phyloP scores from a whole-genome alignment of 1,140 invertebrate genomes.

The Drosophila kurseongensis region DNA sequence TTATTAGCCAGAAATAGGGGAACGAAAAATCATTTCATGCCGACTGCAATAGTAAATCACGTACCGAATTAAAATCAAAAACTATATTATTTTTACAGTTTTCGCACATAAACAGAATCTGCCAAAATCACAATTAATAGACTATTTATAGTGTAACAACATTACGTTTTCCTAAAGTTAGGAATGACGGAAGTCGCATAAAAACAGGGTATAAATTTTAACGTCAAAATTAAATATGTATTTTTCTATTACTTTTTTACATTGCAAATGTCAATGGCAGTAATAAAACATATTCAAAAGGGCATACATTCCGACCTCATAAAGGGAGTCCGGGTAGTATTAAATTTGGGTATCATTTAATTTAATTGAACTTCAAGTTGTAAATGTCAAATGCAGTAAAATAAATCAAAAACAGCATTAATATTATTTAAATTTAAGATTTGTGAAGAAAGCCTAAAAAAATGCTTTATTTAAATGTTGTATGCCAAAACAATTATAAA shows the following conservation, averaged over 20 bases:
- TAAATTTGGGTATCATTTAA: background rate
- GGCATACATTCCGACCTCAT: too few relatives aligned
- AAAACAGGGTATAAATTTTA: background rate
- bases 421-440: too few relatives aligned
- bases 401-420: too few relatives aligned
- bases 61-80: slow-evolving; percentile 16
- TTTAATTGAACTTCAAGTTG: too few relatives aligned
- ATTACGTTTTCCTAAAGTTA: background rate
- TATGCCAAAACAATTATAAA: too few relatives aligned
- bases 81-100: slow-evolving; percentile 27
- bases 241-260: background rate
- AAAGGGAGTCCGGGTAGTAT: background rate
- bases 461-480: too few relatives aligned
- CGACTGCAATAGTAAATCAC: slow-evolving; percentile 37
- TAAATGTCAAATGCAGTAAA: background rate
- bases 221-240: background rate
- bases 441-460: too few relatives aligned
- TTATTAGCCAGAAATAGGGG: slow-evolving; percentile 25
- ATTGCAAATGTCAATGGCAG: slow-evolving; percentile 1
- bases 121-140: background rate
- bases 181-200: background rate
- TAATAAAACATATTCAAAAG: slow-evolving; percentile 1
- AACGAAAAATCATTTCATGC: slow-evolving; percentile 9
- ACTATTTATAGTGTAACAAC: background rate
- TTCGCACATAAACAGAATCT: background rate